Evolutionary conservation across 2,113 vertebrate genomes (phyloP).

Genomic region (Ranitomeya imitator): DNA sequence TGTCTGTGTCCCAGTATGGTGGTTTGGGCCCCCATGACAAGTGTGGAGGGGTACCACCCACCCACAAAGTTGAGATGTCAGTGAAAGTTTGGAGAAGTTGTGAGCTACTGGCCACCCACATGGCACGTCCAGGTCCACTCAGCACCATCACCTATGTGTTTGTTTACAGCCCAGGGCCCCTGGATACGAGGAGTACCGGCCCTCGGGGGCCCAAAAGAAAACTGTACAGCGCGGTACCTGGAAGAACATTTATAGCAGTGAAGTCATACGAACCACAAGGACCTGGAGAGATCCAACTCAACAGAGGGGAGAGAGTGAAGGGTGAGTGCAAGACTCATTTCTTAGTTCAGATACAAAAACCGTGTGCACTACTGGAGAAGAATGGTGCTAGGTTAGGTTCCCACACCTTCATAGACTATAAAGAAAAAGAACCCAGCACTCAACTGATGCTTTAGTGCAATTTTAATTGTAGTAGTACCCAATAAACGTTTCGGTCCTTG

Average conservation of each 20-base stretch:
- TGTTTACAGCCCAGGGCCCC: constrained; percentile 91
- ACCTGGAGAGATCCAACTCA: constrained; percentile 92
- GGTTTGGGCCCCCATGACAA: constrained; percentile 58
- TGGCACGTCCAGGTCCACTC: constrained; percentile 74
- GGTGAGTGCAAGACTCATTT: constrained; percentile 74
- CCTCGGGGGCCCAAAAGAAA: constrained; percentile 89
- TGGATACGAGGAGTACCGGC: constrained; percentile 74
- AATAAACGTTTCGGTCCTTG: too few species aligned
- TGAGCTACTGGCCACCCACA: constrained; percentile 53
- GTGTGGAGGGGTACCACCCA: constrained; percentile 62
- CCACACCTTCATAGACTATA: too few species aligned
- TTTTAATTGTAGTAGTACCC: too few species aligned
- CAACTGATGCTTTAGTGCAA: too few species aligned
- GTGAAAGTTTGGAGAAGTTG: constrained; percentile 40
- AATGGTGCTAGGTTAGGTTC: too few species aligned
- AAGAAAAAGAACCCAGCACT: too few species aligned
- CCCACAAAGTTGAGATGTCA: constrained; percentile 55
- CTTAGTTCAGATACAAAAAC: too few species aligned
- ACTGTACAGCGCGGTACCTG: constrained; percentile 95
- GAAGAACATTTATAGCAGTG: constrained; percentile 92
- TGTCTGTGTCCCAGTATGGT: constrained; percentile 63
- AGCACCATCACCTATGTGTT: constrained; percentile 95
- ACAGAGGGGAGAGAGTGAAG: constrained; percentile 93
- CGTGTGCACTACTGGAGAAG: too few species aligned
- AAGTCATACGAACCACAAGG: constrained; percentile 91